Base-by-base conservation (phyloP, 1,140 invertebrate genomes). In the Plectus sambesii region DNA sequence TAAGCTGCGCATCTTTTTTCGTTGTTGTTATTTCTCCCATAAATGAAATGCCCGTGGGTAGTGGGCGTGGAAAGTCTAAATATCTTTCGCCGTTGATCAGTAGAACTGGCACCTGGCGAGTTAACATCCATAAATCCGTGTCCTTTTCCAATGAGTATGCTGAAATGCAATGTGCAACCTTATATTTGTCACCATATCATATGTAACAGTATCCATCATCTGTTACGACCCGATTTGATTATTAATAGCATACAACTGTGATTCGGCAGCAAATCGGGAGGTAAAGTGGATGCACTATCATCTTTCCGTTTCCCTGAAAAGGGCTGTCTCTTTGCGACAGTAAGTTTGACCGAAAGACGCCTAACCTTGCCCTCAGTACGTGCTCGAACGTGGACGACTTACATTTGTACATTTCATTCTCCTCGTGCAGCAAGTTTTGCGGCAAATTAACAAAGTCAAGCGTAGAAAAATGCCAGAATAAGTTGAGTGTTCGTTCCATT, bases 361-460 rank as follows among this genome's bases (percentile, higher is more conserved):
- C n/a, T n/a, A n/a, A n/a, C n/a, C n/a, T n/a, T n/a, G n/a, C n/a
- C n/a, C n/a, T n/a, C n/a, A n/a, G n/a, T n/a, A n/a, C n/a, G n/a
- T n/a, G n/a, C n/a, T n/a, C n/a, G n/a, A n/a, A n/a, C n/a, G n/a
- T n/a, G n/a, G n/a, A n/a, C n/a, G n/a, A n/a, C n/a, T n/a, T n/a
- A n/a, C n/a, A n/a, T n/a, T 59, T 46, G 37, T 62, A 66, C 19
- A 66, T 53, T 8, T 52, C 35, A 39, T 66, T 66, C 42, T 66
- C 63, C 17, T 69, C 59, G 36, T 58, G 39, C 6, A 66, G 47
- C 20, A 66, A 52, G 45, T 67, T 62, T 38, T 66, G 56, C 5
- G 63, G 63, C 5, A 66, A 42, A 52, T 66, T 66, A 5, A 66
- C 66, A 47, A 66, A 66, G 39, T 66, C 63, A 3, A 66, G 46